Percentiles rank a stretch among this genome's conserved stretches.
Evolutionary conservation across 2,888 invertebrate species (phyloP).

Genomic region (Pristionchus mayeri): DNA sequence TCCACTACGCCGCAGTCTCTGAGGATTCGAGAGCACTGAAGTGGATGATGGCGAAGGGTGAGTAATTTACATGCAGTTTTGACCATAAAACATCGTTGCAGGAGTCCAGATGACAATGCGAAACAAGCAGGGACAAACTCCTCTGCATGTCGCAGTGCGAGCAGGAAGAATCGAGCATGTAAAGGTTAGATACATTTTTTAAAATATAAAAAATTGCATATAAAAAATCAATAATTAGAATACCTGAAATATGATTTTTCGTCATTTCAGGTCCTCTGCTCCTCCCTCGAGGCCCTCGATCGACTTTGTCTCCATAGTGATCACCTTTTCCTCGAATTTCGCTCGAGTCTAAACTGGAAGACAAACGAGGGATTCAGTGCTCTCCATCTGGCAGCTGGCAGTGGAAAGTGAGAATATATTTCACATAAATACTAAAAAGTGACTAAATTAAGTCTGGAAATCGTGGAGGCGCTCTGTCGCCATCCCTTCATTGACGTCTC

Average conservation of each 20-base stretch:
- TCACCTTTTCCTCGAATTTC: not conserved
- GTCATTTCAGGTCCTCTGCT: not conserved
- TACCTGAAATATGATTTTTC: too few species aligned
- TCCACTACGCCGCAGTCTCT: not conserved
- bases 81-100: not conserved
- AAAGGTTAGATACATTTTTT: slow-evolving; percentile 45
- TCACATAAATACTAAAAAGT: too few species aligned
- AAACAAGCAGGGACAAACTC: slow-evolving; percentile 61
- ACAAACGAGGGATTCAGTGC: not conserved
- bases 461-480: slow-evolving; percentile 1
- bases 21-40: not conserved
- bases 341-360: not conserved
- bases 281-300: not conserved
- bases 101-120: not conserved
- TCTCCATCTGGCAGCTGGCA: not conserved
- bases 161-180: slow-evolving; percentile 65
- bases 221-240: too few species aligned
- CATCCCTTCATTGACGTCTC: slow-evolving; percentile 3
- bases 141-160: slow-evolving; percentile 66
- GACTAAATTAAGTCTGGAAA: not conserved
- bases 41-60: not conserved
- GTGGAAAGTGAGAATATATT: not conserved
- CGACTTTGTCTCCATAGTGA: slow-evolving; percentile 14
- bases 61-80: not conserved
- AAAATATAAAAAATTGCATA: too few species aligned